Base-by-base conservation (phyloP, 2,797 vertebrate species). In the Alosa sapidissima region DNA sequence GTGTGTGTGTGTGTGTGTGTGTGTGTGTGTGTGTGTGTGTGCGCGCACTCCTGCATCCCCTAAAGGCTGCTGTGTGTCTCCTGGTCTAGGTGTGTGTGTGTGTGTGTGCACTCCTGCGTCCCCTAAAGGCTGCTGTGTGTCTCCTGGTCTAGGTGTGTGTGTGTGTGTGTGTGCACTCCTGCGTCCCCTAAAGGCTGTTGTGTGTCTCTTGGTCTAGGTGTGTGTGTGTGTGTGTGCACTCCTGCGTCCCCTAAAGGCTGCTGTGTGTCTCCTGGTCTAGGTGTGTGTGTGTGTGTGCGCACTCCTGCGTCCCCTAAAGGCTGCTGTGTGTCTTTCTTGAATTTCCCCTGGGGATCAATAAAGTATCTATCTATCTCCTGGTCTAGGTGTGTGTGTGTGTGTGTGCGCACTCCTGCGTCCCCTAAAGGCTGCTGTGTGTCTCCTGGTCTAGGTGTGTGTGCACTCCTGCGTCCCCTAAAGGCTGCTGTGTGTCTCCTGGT, bases 91-190 rank as follows among this genome's bases (percentile, higher is more conserved):
- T 51, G 49, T 51, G 49, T 51, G 49, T n/a, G n/a, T n/a, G n/a
- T n/a, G n/a, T n/a, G n/a, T 21, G 49, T 58, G 51, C 11, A 9
- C 13, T 1, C 13, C 10, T 52, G 51, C 11, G 11, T 14, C 49
- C 49, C 55, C 16, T 58, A 5, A 58, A 54, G 52, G 11, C 52
- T 54, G 52, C 52, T 13, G 21, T 62, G 58, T 62, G n/a, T 65
- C 6, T 65, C n/a, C 60, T 33, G 24, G n/a, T 28, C 8, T 4
- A 75, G 68, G 68, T 96, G 52, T n/a, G n/a, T n/a, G n/a, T n/a
- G n/a, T n/a, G n/a, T n/a, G n/a, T n/a, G n/a, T n/a, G n/a, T 21
- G 49, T 58, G 51, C 11, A 9, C 13, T 1, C 13, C 10, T 52
- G 51, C 11, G 11, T 14, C 49, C 49, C 55, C 16, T 58, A 5